Percentiles rank a stretch among this genome's conserved stretches.
phyloP scores from a whole-genome alignment of 2,113 vertebrate genomes.

The Gambusia affinis region DNA sequence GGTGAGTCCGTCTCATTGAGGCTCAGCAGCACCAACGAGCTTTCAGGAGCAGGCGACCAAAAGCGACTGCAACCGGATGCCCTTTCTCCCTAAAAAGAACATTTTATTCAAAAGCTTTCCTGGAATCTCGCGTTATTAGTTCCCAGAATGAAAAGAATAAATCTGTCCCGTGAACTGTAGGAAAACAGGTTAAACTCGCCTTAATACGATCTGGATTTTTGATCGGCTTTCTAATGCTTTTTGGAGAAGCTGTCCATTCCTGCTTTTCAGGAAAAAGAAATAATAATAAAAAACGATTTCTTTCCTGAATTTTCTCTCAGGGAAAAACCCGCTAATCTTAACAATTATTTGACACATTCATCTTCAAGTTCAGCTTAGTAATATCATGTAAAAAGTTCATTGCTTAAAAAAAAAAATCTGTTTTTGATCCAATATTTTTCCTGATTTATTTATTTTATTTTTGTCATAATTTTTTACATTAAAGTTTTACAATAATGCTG shows the following conservation, averaged over 20 bases:
- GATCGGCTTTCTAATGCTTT: background rate
- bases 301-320: background rate
- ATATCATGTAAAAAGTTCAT: background rate
- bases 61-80: conserved; percentile 13
- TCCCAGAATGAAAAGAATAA: conserved; percentile 32
- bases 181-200: conserved; percentile 5
- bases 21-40: conserved; percentile 21
- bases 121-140: conserved; percentile 37
- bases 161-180: conserved; percentile 11
- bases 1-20: conserved; percentile 67
- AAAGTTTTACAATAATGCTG: too few species aligned
- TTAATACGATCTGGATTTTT: background rate
- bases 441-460: background rate
- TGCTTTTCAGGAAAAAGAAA: background rate
- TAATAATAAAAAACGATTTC: background rate
- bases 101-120: conserved; percentile 50
- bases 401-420: too few species aligned
- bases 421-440: too few species aligned
- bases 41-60: conserved; percentile 33
- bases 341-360: background rate
- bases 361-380: background rate
- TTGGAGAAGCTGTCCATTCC: background rate
- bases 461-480: too few species aligned
- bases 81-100: conserved; percentile 44
- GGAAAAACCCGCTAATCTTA: background rate